These are phyloP conservation scores for Phenganax stokvisi DNA, from an alignment of 92 coral and sea anemone genomes.

Conservation along the genomic window DNA sequence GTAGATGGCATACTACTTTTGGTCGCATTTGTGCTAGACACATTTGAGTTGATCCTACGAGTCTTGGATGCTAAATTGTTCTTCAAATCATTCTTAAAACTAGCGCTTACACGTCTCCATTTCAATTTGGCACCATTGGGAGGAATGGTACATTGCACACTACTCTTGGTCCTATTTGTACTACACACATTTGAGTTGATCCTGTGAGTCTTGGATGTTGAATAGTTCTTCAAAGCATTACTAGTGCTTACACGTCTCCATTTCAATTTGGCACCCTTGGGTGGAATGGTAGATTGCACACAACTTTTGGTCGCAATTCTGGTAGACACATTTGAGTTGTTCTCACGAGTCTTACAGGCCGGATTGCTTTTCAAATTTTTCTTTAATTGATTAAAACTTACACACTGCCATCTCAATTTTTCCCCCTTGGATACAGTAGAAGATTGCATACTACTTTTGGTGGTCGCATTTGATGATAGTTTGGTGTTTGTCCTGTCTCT, in stretches of 20 bases:
- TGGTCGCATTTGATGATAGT: no score
- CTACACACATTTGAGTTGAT: not conserved
- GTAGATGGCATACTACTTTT: no score
- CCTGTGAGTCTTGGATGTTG: not conserved
- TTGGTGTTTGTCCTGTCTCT: no score
- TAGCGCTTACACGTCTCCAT: slow-evolving; percentile 27
- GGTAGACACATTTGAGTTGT: no score
- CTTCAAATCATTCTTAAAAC: not conserved
- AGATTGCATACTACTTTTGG: no score
- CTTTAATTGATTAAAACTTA: not conserved
- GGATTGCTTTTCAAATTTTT: not conserved
- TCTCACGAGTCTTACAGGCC: not conserved
- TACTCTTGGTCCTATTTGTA: not conserved
- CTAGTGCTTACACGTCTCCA: not conserved
- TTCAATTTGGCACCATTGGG: slow-evolving; percentile 27
- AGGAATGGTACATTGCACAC: not conserved
- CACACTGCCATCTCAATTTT: not conserved
- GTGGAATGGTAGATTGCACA: no score
- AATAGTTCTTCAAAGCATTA: not conserved
- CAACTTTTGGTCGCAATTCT: no score
- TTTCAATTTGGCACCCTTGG: not conserved
- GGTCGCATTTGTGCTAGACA: no score
- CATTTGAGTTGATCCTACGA: no score
- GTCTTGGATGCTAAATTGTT: no score
- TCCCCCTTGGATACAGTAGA: no score